These are phyloP conservation scores for Meloidogyne exigua DNA, from an alignment of 1,140 invertebrate species.

Conservation along the genomic window DNA sequence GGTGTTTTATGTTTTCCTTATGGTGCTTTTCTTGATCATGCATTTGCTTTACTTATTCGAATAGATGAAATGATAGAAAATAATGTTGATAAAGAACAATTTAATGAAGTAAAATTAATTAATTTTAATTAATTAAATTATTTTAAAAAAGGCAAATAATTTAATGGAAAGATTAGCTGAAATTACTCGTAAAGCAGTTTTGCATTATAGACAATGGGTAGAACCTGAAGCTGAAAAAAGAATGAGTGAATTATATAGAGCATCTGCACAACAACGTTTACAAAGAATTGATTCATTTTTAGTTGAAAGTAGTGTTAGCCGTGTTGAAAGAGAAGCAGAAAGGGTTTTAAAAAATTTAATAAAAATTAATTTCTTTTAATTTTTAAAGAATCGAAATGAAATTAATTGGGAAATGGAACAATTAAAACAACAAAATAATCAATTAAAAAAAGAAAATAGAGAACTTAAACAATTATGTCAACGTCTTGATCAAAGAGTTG, in stretches of 20 bases:
- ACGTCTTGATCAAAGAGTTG: slow-evolving; percentile 53
- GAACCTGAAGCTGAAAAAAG: slow-evolving; percentile 60
- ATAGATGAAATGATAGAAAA: slow-evolving; percentile 47
- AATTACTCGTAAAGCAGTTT: slow-evolving; percentile 49
- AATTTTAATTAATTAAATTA: background rate
- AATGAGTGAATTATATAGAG: slow-evolving; percentile 56
- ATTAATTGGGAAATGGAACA: slow-evolving; percentile 61
- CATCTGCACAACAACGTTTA: slow-evolving; percentile 59
- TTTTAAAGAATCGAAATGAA: slow-evolving; percentile 51
- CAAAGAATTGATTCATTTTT: slow-evolving; percentile 59
- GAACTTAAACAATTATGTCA: slow-evolving; percentile 54
- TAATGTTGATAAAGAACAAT: slow-evolving; percentile 29
- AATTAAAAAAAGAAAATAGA: slow-evolving; percentile 60
- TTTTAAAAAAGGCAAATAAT: slow-evolving; percentile 8
- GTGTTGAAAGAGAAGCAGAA: slow-evolving; percentile 51
- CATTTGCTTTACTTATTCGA: slow-evolving; percentile 46
- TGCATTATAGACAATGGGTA: slow-evolving; percentile 52
- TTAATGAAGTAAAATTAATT: slow-evolving; percentile 38
- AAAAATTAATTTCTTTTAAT: slow-evolving; percentile 23
- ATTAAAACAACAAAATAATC: slow-evolving; percentile 55
- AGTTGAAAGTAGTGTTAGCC: slow-evolving; percentile 52
- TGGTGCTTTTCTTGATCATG: slow-evolving; percentile 55
- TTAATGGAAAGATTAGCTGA: slow-evolving; percentile 48
- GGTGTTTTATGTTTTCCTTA: slow-evolving; percentile 62
- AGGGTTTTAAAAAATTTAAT: background rate